These are phyloP conservation scores for Litoditis marina DNA, from an alignment of 2,888 invertebrate species.

Conservation along the genomic window DNA sequence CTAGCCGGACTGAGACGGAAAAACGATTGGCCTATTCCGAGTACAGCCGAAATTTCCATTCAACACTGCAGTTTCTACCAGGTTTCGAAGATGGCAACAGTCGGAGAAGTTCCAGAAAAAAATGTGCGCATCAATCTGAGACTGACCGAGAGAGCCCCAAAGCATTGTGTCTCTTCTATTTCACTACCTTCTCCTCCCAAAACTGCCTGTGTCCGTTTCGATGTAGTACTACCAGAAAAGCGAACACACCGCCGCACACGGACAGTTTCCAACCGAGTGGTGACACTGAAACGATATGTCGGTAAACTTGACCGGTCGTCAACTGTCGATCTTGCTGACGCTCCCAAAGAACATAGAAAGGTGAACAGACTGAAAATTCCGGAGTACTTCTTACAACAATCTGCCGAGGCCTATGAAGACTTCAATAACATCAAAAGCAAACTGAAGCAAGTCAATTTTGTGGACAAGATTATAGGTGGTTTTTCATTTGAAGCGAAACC, in stretches of 20 bases:
- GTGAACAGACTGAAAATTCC: constrained; percentile 43
- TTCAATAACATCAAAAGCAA: constrained; percentile 35
- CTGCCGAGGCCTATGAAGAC: constrained; percentile 36
- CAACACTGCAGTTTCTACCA: constrained; percentile 58
- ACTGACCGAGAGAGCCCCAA: constrained; percentile 49
- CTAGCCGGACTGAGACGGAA: constrained; percentile 33
- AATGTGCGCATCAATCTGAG: constrained; percentile 53
- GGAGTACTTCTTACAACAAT: constrained; percentile 39
- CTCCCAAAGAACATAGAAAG: constrained; percentile 30
- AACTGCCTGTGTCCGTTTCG: constrained; percentile 26
- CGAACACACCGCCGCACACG: too few relatives aligned
- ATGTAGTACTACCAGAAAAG: constrained; percentile 22
- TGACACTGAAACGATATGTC: constrained; percentile 25
- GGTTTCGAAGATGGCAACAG: constrained; percentile 23
- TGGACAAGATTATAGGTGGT: constrained; percentile 31
- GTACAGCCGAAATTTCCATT: constrained; percentile 53
- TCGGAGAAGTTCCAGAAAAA: constrained; percentile 42
- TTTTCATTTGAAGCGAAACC: constrained; percentile 30
- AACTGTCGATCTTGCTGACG: constrained; percentile 32
- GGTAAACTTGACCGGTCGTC: constrained; percentile 36
- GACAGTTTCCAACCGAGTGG: constrained; percentile 27
- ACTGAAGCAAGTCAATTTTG: constrained; percentile 29
- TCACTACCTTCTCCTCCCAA: constrained; percentile 37
- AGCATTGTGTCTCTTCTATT: constrained; percentile 27
- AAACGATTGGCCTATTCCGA: constrained; percentile 28